Percentiles rank a stretch among this genome's conserved stretches.
These are phyloP conservation scores for Argyra leucocephala DNA, from an alignment of 2,888 invertebrate genomes.

Conservation along the genomic window DNA sequence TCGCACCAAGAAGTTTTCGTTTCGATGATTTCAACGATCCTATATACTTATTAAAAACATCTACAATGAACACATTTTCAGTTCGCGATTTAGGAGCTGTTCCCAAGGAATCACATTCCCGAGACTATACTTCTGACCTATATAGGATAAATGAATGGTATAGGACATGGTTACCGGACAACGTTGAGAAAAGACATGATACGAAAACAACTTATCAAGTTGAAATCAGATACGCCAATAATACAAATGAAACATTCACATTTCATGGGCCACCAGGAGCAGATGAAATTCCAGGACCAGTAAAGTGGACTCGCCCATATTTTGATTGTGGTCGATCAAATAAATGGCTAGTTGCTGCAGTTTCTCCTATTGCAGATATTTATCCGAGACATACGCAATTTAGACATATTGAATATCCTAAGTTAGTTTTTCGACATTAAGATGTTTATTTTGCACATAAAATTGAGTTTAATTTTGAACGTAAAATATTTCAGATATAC, in stretches of 20 bases:
- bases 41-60: slow-evolving; percentile 87
- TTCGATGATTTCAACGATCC: slow-evolving; percentile 93
- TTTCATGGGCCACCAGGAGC: slow-evolving; percentile 88
- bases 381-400: slow-evolving; percentile 88
- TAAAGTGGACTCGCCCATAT: slow-evolving; percentile 89
- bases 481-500: slow-evolving; percentile 58
- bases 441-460: background rate
- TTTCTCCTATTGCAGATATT: slow-evolving; percentile 90
- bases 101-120: slow-evolving; percentile 63
- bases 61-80: slow-evolving; percentile 85
- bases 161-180: slow-evolving; percentile 81
- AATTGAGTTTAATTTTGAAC: background rate
- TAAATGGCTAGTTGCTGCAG: slow-evolving; percentile 90
- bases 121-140: slow-evolving; percentile 82
- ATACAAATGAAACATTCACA: slow-evolving; percentile 92
- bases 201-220: slow-evolving; percentile 88
- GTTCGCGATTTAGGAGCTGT: slow-evolving; percentile 80
- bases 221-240: slow-evolving; percentile 88
- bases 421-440: slow-evolving; percentile 48
- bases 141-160: slow-evolving; percentile 95
- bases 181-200: slow-evolving; percentile 70
- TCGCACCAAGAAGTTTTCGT: slow-evolving; percentile 86
- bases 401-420: slow-evolving; percentile 86
- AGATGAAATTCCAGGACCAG: slow-evolving; percentile 84
- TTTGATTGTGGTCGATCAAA: slow-evolving; percentile 93